These are phyloP conservation scores for Loriculus beryllinus DNA, from an alignment of 2,797 vertebrate species.

Conservation along the genomic window DNA sequence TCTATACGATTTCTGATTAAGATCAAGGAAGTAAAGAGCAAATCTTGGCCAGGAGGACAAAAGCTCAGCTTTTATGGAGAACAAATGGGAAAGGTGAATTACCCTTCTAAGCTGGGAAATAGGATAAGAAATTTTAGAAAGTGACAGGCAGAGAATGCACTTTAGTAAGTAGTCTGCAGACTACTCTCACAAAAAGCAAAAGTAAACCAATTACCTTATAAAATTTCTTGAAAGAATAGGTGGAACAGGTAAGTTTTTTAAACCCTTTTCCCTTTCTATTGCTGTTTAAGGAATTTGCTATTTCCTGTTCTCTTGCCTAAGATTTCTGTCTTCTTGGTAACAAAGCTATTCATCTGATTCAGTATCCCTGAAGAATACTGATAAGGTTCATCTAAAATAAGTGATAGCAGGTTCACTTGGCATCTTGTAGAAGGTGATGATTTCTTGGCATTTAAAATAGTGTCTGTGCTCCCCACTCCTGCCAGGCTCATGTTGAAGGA, in stretches of 20 bases:
- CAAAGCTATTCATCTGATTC: background rate
- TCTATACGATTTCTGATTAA: conserved; percentile 22
- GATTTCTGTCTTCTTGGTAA: background rate
- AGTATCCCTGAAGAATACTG: background rate
- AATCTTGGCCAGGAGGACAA: conserved; percentile 8
- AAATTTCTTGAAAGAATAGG: background rate
- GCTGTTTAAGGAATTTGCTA: background rate
- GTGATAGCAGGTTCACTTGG: background rate
- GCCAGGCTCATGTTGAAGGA: background rate
- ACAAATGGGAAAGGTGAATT: conserved; percentile 18
- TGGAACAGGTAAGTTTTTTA: background rate
- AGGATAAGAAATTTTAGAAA: conserved; percentile 30
- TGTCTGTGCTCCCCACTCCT: background rate
- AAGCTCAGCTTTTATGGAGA: conserved; percentile 23
- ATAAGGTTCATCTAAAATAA: background rate
- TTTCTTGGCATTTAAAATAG: background rate
- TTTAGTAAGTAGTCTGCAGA: background rate
- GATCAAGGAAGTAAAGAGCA: conserved; percentile 32
- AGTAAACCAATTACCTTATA: background rate
- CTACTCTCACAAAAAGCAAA: background rate
- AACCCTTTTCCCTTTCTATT: background rate
- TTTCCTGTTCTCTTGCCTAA: background rate
- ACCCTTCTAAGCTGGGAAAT: background rate
- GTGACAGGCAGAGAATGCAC: background rate
- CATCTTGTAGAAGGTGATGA: background rate